A percentile compares a stretch with the other conserved stretches of the same genome.
Conservation (phyloP, 2,797 vertebrate species). For the Pseudochromis fuscus region DNA sequence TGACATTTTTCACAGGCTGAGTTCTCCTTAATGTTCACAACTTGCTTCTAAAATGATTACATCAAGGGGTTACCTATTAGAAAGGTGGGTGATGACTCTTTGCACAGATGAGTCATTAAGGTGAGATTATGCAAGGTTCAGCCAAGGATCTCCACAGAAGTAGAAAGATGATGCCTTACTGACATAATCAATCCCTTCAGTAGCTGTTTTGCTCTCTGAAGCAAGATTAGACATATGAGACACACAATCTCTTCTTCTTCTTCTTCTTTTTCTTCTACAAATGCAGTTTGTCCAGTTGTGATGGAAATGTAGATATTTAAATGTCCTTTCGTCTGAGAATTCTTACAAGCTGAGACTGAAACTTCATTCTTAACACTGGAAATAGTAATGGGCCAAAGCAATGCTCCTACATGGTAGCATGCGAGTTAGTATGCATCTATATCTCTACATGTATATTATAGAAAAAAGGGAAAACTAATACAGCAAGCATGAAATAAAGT, state of each 20-base stretch:
- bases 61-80: too few species aligned
- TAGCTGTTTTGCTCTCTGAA: not conserved
- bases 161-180: not conserved
- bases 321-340: not conserved
- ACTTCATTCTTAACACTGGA: not conserved
- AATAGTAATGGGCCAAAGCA: not conserved
- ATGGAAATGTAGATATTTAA: not conserved
- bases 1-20: not conserved
- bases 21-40: not conserved
- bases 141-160: not conserved
- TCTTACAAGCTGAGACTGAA: not conserved
- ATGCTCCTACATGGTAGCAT: not conserved
- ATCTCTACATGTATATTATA: not conserved
- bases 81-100: too few species aligned
- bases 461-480: not conserved
- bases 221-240: too few species aligned
- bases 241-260: too few species aligned
- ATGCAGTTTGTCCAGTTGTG: not conserved
- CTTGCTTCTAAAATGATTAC: too few species aligned
- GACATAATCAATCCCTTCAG: not conserved
- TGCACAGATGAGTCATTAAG: not conserved
- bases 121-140: not conserved
- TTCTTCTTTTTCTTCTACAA: too few species aligned
- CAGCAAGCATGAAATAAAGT: not conserved
- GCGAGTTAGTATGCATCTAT: not conserved